Conservation (phyloP, 1,140 invertebrate species). For the Grapholita molesta region DNA sequence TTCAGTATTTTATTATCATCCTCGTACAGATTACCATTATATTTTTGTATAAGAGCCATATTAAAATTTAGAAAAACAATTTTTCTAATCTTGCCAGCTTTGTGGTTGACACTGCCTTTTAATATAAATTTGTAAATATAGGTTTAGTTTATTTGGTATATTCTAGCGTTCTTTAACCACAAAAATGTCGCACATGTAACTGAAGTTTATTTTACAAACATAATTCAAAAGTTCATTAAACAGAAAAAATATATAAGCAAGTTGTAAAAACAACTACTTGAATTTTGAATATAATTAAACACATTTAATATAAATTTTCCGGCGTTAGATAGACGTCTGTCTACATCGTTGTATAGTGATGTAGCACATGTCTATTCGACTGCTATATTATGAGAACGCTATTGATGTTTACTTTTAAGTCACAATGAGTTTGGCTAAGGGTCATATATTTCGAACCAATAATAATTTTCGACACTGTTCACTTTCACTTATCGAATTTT, state of each 20-base stretch:
- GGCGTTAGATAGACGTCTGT: conserved; percentile 65
- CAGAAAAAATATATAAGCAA: too few species aligned
- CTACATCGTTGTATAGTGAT: conserved; percentile 60
- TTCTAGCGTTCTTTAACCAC: background rate
- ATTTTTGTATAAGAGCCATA: conserved; percentile 62
- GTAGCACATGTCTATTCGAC: conserved; percentile 70
- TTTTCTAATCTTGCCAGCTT: conserved; percentile 74
- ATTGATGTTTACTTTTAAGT: background rate
- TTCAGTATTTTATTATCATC: conserved; percentile 21
- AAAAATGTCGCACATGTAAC: background rate
- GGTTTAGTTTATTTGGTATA: conserved; percentile 22
- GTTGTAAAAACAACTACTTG: too few species aligned
- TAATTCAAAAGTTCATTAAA: too few species aligned
- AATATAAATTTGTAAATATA: conserved; percentile 66
- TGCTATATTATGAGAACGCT: conserved; percentile 28
- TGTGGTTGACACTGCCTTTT: conserved; percentile 72
- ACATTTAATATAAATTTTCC: background rate
- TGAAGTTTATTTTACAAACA: background rate
- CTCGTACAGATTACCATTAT: conserved; percentile 36
- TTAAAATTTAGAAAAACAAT: conserved; percentile 67
- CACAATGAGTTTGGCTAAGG: background rate
- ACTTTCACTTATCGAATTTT: background rate
- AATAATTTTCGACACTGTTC: too few species aligned
- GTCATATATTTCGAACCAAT: background rate
- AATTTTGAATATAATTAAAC: background rate